Conservation (phyloP, 2,888 invertebrate species). For the Drosophila quinaria region DNA sequence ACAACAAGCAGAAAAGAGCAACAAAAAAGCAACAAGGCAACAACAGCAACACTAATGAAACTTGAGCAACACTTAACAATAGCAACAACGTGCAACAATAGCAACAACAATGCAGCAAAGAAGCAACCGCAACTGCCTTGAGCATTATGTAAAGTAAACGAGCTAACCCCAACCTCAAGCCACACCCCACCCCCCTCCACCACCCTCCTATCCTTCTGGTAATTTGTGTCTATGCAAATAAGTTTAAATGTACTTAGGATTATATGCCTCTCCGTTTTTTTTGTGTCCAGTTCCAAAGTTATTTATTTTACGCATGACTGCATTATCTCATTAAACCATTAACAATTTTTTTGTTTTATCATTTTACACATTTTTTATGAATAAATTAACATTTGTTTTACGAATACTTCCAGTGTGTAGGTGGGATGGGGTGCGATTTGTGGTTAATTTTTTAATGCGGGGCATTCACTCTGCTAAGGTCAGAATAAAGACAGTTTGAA, state of each 20-base stretch:
- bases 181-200: neutral
- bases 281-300: conserved; percentile 37
- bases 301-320: conserved; percentile 53
- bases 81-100: conserved; percentile 60
- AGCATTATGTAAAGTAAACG: conserved; percentile 76
- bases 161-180: conserved; percentile 34
- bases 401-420: conserved; percentile 3
- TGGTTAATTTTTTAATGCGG: conserved; percentile 39
- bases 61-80: conserved; percentile 64
- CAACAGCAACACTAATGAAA: conserved; percentile 56
- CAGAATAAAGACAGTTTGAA: conserved; percentile 9
- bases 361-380: conserved; percentile 45
- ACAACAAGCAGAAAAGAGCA: conserved; percentile 42
- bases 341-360: conserved; percentile 38
- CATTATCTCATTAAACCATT: conserved; percentile 44
- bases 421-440: neutral
- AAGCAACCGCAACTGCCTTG: conserved; percentile 73
- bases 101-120: conserved; percentile 62
- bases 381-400: conserved; percentile 58
- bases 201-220: conserved; percentile 15
- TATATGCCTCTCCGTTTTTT: conserved; percentile 33
- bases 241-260: conserved; percentile 12
- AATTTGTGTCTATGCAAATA: conserved; percentile 64
- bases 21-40: conserved; percentile 29
- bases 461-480: conserved; percentile 59